These are phyloP conservation scores for Orthonevra nobilis DNA, from an alignment of 2,888 invertebrate genomes.

Conservation along the genomic window DNA sequence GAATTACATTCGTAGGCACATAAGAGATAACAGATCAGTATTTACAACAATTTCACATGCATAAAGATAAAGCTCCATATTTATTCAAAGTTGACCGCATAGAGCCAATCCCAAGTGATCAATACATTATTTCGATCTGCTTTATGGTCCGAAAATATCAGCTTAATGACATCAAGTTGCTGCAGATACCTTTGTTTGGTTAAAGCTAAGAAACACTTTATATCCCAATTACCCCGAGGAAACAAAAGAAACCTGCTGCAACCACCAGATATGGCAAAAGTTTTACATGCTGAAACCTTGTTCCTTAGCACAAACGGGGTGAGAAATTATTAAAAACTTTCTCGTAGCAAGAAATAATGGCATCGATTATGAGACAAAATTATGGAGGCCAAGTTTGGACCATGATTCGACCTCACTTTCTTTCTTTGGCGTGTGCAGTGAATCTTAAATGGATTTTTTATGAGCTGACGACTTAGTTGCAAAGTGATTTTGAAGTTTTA, in stretches of 20 bases:
- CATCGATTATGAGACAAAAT: conserved; percentile 47
- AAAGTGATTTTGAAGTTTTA: conserved; percentile 37
- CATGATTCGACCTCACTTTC: neutral
- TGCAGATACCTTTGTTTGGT: conserved; percentile 31
- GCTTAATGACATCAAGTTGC: conserved; percentile 35
- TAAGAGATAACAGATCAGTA: no score
- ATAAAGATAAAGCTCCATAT: no score
- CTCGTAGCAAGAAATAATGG: conserved; percentile 35
- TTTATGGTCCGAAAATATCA: conserved; percentile 55
- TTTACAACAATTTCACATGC: no score
- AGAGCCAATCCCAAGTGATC: conserved; percentile 62
- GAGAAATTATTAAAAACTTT: conserved; percentile 47
- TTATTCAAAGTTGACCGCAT: no score
- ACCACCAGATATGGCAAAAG: conserved; percentile 9
- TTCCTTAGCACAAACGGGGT: conserved; percentile 13
- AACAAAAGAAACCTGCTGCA: conserved; percentile 32
- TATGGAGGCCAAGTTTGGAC: conserved; percentile 18
- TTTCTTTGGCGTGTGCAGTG: conserved; percentile 27
- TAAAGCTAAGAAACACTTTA: conserved; percentile 22
- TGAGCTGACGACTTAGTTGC: conserved; percentile 2
- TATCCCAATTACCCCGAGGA: neutral
- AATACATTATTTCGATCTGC: conserved; percentile 58
- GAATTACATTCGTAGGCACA: no score
- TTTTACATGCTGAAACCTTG: conserved; percentile 23
- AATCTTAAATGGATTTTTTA: conserved; percentile 30